A percentile compares a stretch with the other conserved stretches of the same genome.
phyloP scores from a whole-genome alignment of 2,888 invertebrate genomes.

The Deilephila porcellus region DNA sequence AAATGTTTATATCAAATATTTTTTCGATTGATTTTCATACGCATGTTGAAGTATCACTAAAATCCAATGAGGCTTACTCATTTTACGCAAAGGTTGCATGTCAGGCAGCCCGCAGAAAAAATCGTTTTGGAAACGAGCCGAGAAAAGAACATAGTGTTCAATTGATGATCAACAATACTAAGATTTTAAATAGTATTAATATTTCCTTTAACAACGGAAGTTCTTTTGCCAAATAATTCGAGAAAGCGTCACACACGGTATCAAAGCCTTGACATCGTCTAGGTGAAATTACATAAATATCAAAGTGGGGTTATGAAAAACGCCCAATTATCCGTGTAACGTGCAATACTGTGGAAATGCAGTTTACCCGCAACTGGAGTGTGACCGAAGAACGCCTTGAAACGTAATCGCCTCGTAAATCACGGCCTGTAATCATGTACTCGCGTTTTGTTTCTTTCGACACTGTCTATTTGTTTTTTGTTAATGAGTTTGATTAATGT shows the following conservation, averaged over 20 bases:
- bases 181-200: too few species aligned
- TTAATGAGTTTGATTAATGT: neutral
- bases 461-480: conserved; percentile 1
- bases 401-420: conserved; percentile 37
- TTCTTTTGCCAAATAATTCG: neutral
- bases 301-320: conserved; percentile 39
- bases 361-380: conserved; percentile 45
- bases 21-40: too few species aligned
- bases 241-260: conserved; percentile 12
- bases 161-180: too few species aligned
- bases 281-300: conserved; percentile 29
- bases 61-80: too few species aligned
- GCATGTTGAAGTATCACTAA: too few species aligned
- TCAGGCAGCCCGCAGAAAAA: too few species aligned
- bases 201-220: too few species aligned
- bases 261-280: conserved; percentile 22
- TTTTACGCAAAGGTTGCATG: too few species aligned
- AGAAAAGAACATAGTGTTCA: too few species aligned
- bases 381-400: conserved; percentile 45
- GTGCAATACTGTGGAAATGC: conserved; percentile 42
- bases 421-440: conserved; percentile 27
- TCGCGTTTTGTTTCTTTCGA: conserved; percentile 15
- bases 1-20: too few species aligned
- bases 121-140: too few species aligned
- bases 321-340: conserved; percentile 47